Evolutionary conservation across 2,888 invertebrate species (phyloP).

Genomic region (Lepidonotus clava): DNA sequence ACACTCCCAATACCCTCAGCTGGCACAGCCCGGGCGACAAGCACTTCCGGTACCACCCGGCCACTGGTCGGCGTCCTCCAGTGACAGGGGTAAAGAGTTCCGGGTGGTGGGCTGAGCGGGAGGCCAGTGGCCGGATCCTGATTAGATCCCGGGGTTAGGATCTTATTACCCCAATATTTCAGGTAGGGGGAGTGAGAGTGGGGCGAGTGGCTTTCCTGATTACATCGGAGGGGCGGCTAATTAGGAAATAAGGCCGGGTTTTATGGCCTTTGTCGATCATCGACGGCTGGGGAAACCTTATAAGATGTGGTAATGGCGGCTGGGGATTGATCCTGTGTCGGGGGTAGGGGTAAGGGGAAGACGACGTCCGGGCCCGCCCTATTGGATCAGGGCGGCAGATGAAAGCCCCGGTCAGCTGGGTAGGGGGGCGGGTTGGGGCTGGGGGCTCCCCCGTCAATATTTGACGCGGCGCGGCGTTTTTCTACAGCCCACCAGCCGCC

Average conservation of each 20-base stretch:
- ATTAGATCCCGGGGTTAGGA: background rate
- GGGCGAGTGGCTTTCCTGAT: background rate
- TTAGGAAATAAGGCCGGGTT: background rate
- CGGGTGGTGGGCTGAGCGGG: too few relatives aligned
- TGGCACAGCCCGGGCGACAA: too few relatives aligned
- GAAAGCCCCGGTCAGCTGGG: background rate
- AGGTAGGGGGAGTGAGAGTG: too few relatives aligned
- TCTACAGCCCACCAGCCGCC: background rate
- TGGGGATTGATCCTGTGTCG: background rate
- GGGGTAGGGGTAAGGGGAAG: background rate
- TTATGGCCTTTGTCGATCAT: conserved; percentile 10
- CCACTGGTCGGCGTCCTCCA: too few relatives aligned
- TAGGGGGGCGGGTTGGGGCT: background rate
- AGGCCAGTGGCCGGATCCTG: too few relatives aligned
- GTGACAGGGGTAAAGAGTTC: too few relatives aligned
- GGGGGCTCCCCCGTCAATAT: background rate
- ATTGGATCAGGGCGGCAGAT: background rate
- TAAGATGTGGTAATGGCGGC: conserved; percentile 5
- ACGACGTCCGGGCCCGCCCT: background rate
- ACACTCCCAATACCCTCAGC: too few relatives aligned
- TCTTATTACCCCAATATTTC: background rate
- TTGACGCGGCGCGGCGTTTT: background rate
- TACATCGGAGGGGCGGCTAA: background rate
- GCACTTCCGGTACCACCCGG: too few relatives aligned
- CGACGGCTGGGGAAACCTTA: conserved; percentile 4